phyloP scores from a whole-genome alignment of 2,113 vertebrate genomes.

The Dolichotis patagonum region DNA sequence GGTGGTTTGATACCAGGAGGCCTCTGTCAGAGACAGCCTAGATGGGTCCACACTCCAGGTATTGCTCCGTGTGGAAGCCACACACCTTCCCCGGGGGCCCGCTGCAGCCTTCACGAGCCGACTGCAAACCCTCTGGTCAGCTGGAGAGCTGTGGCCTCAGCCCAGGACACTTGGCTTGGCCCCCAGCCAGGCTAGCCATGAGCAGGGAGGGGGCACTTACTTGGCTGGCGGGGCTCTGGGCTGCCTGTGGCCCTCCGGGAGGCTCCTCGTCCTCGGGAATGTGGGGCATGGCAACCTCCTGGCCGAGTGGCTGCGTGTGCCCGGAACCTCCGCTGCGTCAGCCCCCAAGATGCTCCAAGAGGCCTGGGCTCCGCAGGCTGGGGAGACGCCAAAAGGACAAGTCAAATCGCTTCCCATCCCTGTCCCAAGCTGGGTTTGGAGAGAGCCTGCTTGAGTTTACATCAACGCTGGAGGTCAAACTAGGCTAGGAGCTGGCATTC shows the following conservation, averaged over 20 bases:
- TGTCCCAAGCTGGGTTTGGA: slow-evolving; percentile 69
- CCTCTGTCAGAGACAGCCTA: not conserved
- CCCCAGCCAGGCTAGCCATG: slow-evolving; percentile 64
- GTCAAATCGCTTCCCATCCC: slow-evolving; percentile 81
- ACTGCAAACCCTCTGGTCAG: not conserved
- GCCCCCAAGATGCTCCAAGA: slow-evolving; percentile 76
- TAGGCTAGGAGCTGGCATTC: slow-evolving; percentile 67
- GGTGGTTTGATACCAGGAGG: not conserved
- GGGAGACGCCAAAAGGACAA: slow-evolving; percentile 86
- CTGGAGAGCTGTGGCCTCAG: not conserved
- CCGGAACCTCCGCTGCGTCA: slow-evolving; percentile 79
- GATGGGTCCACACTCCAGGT: not conserved
- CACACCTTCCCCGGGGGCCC: not conserved
- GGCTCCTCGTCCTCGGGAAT: slow-evolving; percentile 95
- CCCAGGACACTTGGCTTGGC: not conserved
- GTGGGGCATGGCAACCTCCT: slow-evolving; percentile 92
- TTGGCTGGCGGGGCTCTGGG: slow-evolving; percentile 75
- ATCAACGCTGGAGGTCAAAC: slow-evolving; percentile 77
- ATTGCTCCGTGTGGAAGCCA: not conserved
- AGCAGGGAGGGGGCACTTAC: slow-evolving; percentile 76
- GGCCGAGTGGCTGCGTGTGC: slow-evolving; percentile 79
- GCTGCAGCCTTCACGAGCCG: not conserved
- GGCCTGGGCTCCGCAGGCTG: slow-evolving; percentile 84
- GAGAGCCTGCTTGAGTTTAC: slow-evolving; percentile 74
- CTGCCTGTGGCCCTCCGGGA: slow-evolving; percentile 89